Evolutionary conservation across 2,888 invertebrate species (phyloP).

Genomic region (Malthinus seriepunctatus): DNA sequence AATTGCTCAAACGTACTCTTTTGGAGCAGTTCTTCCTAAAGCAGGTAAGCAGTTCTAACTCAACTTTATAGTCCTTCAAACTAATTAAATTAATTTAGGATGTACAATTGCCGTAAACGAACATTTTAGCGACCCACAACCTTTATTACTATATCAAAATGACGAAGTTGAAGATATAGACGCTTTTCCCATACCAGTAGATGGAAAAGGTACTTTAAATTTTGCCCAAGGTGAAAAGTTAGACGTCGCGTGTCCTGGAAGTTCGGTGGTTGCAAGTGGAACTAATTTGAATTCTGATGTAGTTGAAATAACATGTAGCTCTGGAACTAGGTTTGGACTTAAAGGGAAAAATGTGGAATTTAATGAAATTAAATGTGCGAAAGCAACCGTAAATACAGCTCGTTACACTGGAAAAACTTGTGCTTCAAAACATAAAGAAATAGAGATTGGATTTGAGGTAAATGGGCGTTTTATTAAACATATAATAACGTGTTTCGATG

Average conservation of each 20-base stretch:
- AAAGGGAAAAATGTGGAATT: conserved; percentile 43
- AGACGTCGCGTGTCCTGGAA: conserved; percentile 35
- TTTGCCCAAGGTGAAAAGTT: conserved; percentile 29
- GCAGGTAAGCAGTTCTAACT: neutral
- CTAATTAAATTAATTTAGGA: conserved; percentile 14
- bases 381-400: conserved; percentile 52
- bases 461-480: conserved; percentile 55
- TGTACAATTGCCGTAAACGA: conserved; percentile 57
- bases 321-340: conserved; percentile 34
- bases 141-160: conserved; percentile 58
- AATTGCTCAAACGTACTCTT: neutral
- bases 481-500: conserved; percentile 62
- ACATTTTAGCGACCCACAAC: conserved; percentile 62
- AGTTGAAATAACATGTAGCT: conserved; percentile 29
- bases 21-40: conserved; percentile 5
- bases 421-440: conserved; percentile 47
- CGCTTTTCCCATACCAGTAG: conserved; percentile 34
- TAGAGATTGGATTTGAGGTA: conserved; percentile 58
- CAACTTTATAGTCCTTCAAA: neutral
- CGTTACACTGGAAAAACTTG: conserved; percentile 55
- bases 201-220: conserved; percentile 27
- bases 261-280: conserved; percentile 25
- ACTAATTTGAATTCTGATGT: conserved; percentile 4
- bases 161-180: conserved; percentile 23
- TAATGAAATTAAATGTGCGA: conserved; percentile 53